Base-by-base conservation (phyloP, 2,797 vertebrate genomes). In the Sebastes glaucus region DNA sequence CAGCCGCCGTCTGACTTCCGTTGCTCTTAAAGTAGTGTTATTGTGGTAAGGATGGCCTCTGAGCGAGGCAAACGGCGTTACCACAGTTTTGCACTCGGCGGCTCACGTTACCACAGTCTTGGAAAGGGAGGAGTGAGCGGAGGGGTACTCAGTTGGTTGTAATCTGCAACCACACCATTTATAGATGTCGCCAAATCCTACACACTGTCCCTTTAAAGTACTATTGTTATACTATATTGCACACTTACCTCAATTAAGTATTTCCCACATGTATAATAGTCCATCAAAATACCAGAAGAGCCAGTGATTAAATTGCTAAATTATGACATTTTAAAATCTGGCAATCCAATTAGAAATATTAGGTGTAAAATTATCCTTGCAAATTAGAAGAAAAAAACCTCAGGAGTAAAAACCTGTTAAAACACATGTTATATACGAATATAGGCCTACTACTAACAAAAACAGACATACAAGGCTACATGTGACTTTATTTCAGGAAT, bases 341-440 rank as follows among this genome's bases (percentile, higher is more conserved):
- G 11, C 8, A 23, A 52, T 27, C 5, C 14, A 28, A 33, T 53
- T 7, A 13, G 22, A 59, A 18, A 60, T 22, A 35, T 18, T 25
- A 23, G 0, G 16, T n/a, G 5, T 16, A 5, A 33, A n/a, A 33
- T 22, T 2, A 32, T 23, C 9, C 10, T 7, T 3, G 2, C 1
- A 14, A 32, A 63, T 56, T 14, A 27, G 3, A 61, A 49, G n/a
- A 22, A 11, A n/a, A 9, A 20, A 6, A 6, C 1, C 6, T 7
- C 27, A 25, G 22, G 6, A 60, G 27, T 1, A 14, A 46, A 46
- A 61, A 14, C 2, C 18, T 38, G 14, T 61, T 7, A 16, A 60
- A 52, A 23, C 20, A 62, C 16, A 49, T 18, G 16, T 18, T 18
- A 20, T 49, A 49, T 13, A 42, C 9, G 22, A 25, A 74, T 4